A percentile compares a stretch with the other conserved stretches of the same genome.
phyloP scores from a whole-genome alignment of 2,113 vertebrate genomes.

The Pteropus alecto region DNA sequence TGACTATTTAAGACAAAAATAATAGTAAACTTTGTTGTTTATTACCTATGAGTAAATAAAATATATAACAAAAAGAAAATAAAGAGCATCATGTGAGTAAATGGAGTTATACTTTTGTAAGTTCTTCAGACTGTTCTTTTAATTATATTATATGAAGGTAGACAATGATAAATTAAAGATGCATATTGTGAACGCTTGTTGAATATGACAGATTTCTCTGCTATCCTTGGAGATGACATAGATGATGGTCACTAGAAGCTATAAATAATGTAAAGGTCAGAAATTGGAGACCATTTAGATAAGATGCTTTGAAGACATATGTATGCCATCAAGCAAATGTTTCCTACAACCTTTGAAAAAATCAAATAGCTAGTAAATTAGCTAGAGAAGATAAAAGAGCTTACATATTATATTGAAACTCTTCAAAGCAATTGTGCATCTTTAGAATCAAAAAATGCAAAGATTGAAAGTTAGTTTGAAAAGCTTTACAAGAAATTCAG shows the following conservation, averaged over 20 bases:
- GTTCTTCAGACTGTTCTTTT: background rate
- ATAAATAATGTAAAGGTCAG: background rate
- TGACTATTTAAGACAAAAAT: background rate
- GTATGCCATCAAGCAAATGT: background rate
- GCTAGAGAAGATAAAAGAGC: background rate
- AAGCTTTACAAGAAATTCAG: background rate
- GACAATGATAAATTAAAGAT: background rate
- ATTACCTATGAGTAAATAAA: background rate
- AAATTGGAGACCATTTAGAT: background rate
- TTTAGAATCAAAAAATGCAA: background rate
- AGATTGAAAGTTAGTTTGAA: background rate
- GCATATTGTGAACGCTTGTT: background rate
- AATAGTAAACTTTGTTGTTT: background rate
- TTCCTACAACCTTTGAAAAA: background rate
- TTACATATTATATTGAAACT: background rate
- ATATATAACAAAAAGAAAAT: background rate
- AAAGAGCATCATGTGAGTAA: background rate
- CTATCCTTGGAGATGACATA: background rate
- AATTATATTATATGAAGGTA: background rate
- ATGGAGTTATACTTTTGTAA: background rate
- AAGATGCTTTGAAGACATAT: background rate
- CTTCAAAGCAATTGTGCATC: background rate
- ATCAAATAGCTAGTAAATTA: background rate
- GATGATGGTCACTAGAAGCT: background rate
- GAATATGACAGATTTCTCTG: background rate